Evolutionary conservation across 1,140 invertebrate species (phyloP).

Genomic region (Lasioglossum albipes): DNA sequence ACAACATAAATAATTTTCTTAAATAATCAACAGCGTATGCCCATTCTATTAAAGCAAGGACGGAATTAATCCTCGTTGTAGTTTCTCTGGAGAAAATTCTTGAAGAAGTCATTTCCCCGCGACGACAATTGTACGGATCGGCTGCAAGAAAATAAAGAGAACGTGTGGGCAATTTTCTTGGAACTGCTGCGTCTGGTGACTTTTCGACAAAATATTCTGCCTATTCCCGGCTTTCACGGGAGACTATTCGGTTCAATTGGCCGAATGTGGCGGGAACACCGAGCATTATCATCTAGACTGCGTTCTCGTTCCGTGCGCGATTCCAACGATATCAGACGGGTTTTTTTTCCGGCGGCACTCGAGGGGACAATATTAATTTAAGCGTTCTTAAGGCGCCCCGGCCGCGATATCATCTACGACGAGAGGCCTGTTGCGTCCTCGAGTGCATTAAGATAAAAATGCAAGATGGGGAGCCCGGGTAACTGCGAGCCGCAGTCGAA

Average conservation of each 20-base stretch:
- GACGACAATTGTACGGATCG: too few relatives aligned
- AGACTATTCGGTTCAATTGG: conserved; percentile 9
- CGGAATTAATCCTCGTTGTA: too few relatives aligned
- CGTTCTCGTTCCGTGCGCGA: neutral
- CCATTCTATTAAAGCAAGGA: too few relatives aligned
- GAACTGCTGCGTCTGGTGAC: neutral
- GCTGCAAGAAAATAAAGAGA: neutral
- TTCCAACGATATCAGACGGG: neutral
- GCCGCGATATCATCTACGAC: conserved; percentile 15
- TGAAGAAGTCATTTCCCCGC: too few relatives aligned
- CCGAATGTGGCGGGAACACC: neutral
- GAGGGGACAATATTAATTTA: conserved; percentile 24
- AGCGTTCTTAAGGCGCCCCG: conserved; percentile 2
- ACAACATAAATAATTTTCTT: too few relatives aligned
- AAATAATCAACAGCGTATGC: too few relatives aligned
- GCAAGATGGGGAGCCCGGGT: neutral
- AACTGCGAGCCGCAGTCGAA: neutral
- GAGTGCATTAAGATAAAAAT: conserved; percentile 24
- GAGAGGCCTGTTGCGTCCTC: conserved; percentile 22
- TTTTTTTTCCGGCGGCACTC: neutral
- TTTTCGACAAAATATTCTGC: neutral
- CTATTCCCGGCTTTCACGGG: neutral
- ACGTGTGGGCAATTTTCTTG: neutral
- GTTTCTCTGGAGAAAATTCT: too few relatives aligned
- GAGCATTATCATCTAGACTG: neutral